These are phyloP conservation scores for Drosophila neonasuta DNA, from an alignment of 2,888 invertebrate genomes.

Conservation along the genomic window DNA sequence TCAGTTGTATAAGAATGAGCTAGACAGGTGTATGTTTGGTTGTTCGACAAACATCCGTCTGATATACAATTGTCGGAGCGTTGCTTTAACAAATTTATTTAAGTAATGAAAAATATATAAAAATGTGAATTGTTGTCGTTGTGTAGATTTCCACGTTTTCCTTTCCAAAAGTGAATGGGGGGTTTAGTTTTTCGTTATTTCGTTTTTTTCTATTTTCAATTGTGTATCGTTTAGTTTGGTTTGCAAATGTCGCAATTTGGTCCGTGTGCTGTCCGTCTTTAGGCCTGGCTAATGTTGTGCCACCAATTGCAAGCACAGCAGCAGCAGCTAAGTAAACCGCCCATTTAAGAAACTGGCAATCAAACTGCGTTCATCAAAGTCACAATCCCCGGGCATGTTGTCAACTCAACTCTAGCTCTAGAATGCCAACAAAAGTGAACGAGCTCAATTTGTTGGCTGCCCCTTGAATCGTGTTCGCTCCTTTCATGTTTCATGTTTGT, in stretches of 20 bases:
- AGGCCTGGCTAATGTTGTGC: slow-evolving; percentile 33
- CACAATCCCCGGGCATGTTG: slow-evolving; percentile 43
- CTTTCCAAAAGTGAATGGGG: slow-evolving; percentile 66
- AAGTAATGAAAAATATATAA: slow-evolving; percentile 38
- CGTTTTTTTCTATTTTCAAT: slow-evolving; percentile 13
- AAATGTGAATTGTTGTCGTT: slow-evolving; percentile 45
- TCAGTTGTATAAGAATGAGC: slow-evolving; percentile 8
- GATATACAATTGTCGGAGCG: slow-evolving; percentile 12
- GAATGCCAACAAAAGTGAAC: slow-evolving; percentile 31
- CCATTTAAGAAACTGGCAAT: slow-evolving; percentile 49
- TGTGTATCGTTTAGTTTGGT: slow-evolving; percentile 51
- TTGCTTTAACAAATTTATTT: slow-evolving; percentile 38
- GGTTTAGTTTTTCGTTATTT: slow-evolving; percentile 8
- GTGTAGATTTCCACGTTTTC: slow-evolving; percentile 66
- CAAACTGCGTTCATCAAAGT: slow-evolving; percentile 70
- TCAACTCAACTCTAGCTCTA: slow-evolving; percentile 54
- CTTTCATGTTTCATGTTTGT: background rate
- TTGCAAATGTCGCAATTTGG: slow-evolving; percentile 72
- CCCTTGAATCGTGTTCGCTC: background rate
- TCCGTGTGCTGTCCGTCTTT: slow-evolving; percentile 24
- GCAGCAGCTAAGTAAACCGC: slow-evolving; percentile 4
- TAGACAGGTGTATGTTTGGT: slow-evolving; percentile 19
- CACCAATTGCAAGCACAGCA: slow-evolving; percentile 10
- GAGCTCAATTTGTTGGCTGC: slow-evolving; percentile 31
- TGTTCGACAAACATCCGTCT: slow-evolving; percentile 28